phyloP scores from a whole-genome alignment of 2,113 vertebrate genomes.

The Trogon surrucura region DNA sequence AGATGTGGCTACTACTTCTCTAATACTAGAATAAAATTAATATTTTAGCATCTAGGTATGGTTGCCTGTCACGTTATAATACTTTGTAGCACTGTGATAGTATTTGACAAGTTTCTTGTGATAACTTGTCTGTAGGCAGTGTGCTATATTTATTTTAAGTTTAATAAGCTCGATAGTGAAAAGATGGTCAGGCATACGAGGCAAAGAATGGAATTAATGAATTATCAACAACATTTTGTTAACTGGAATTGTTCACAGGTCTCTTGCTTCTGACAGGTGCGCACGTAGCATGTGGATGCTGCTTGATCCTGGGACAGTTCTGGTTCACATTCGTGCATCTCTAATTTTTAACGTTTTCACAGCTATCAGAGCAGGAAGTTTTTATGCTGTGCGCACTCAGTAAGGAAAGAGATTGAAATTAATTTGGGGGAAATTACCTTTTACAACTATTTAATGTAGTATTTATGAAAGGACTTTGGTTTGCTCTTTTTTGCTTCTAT shows the following conservation, averaged over 20 bases:
- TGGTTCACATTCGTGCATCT: not conserved
- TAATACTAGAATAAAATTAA: not conserved
- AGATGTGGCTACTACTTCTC: not conserved
- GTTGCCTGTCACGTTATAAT: not conserved
- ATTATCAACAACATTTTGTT: not conserved
- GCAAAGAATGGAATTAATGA: not conserved
- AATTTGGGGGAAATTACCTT: not conserved
- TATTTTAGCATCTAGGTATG: not conserved
- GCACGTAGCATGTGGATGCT: not conserved
- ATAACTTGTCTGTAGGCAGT: not conserved
- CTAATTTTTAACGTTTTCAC: not conserved
- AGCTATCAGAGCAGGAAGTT: not conserved
- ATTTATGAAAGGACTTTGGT: not conserved
- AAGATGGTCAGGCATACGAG: not conserved
- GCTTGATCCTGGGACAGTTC: not conserved
- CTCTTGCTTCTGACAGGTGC: not conserved
- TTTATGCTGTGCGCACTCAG: not conserved
- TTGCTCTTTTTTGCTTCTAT: not conserved
- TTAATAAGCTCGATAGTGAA: not conserved
- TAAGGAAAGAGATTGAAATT: not conserved
- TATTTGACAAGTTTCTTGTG: not conserved
- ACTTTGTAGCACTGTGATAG: not conserved
- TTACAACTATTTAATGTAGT: not conserved
- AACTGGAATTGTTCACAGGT: not conserved
- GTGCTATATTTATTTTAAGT: not conserved